Percentiles rank a stretch among this genome's conserved stretches.
Conservation (phyloP, 1,140 invertebrate genomes). For the Vollenhovia emeryi region DNA sequence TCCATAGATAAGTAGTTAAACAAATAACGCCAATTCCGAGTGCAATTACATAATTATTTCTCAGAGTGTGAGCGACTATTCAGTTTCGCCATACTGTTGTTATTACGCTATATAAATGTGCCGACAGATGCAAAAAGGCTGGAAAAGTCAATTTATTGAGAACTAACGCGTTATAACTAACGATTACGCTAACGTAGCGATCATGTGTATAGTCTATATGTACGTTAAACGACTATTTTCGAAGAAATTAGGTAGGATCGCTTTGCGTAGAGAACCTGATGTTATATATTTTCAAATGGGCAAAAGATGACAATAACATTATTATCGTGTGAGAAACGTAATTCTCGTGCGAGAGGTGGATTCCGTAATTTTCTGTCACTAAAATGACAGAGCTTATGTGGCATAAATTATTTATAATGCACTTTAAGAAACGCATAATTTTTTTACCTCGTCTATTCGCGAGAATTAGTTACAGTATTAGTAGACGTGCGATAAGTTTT, state of each 20-base stretch:
- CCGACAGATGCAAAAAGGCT: constrained; percentile 30
- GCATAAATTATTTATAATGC: not conserved
- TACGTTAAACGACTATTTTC: constrained; percentile 41
- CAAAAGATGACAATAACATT: constrained; percentile 46
- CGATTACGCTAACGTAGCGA: not conserved
- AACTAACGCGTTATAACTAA: constrained; percentile 9
- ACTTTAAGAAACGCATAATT: not conserved
- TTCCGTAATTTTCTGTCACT: not conserved
- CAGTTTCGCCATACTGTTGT: not conserved
- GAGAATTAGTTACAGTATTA: constrained; percentile 49
- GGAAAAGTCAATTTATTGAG: constrained; percentile 49
- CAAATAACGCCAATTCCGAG: constrained; percentile 12
- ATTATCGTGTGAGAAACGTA: constrained; percentile 3
- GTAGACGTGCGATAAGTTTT: constrained; percentile 11
- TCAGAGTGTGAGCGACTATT: not conserved
- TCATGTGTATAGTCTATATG: constrained; percentile 1
- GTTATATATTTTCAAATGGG: constrained; percentile 50
- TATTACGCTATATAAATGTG: constrained; percentile 18
- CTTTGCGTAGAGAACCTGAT: constrained; percentile 23
- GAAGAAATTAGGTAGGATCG: constrained; percentile 26
- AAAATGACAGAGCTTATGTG: not conserved
- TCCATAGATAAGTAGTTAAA: constrained; percentile 10
- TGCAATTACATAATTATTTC: not conserved
- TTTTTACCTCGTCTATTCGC: not conserved
- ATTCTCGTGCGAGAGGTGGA: not conserved